Evolutionary conservation across 2,113 vertebrate species (phyloP).

Genomic region (Burhinus bistriatus): DNA sequence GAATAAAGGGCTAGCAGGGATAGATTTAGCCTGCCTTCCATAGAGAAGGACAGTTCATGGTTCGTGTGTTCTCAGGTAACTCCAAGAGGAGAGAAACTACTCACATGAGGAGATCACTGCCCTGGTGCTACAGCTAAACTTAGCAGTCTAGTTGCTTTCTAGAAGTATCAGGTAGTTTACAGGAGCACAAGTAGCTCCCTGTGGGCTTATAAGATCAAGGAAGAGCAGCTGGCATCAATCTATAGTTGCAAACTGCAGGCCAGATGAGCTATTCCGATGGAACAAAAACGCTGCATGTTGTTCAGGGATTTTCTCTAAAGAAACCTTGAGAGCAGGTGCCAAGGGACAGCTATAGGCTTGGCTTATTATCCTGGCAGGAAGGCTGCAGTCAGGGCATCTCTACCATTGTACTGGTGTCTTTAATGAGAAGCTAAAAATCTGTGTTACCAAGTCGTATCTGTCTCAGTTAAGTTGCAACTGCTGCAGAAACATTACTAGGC

Average conservation of each 20-base stretch:
- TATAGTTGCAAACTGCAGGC: not conserved
- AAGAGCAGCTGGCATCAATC: not conserved
- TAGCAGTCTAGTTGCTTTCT: not conserved
- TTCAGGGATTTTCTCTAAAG: not conserved
- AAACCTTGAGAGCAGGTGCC: not conserved
- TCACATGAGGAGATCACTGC: not conserved
- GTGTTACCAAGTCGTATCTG: not conserved
- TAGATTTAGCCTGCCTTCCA: not conserved
- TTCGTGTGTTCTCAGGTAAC: not conserved
- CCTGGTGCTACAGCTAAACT: not conserved
- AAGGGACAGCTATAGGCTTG: not conserved
- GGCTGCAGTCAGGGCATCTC: not conserved
- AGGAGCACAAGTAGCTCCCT: not conserved
- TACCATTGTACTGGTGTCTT: not conserved
- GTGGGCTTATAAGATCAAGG: not conserved
- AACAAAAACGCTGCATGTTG: not conserved
- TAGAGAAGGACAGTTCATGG: not conserved
- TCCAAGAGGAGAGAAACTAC: not conserved
- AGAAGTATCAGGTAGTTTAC: not conserved
- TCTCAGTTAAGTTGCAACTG: not conserved
- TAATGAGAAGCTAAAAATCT: not conserved
- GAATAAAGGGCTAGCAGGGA: not conserved
- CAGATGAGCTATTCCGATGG: not conserved
- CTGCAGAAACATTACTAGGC: not conserved
- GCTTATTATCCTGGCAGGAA: not conserved